Evolutionary conservation across 2,888 invertebrate species (phyloP).

Genomic region (Diplazon laetatorius): DNA sequence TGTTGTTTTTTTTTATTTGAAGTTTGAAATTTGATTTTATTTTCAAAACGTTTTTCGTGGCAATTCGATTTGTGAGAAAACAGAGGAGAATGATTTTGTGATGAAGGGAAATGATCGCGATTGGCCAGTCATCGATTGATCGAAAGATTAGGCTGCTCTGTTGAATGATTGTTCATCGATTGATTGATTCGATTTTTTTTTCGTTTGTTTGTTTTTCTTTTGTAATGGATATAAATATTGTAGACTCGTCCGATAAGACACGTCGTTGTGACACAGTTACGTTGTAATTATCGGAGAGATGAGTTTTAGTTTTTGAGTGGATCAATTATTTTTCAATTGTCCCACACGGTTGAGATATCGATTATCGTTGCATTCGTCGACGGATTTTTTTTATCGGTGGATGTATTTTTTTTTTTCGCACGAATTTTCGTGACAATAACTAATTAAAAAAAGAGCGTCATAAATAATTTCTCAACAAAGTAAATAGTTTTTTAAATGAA

Average conservation of each 20-base stretch:
- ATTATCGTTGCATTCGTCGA: not conserved
- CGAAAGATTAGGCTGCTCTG: not conserved
- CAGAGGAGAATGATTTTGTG: not conserved
- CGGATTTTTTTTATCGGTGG: not conserved
- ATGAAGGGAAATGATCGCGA: not conserved
- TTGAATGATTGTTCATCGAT: not conserved
- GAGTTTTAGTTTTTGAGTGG: not conserved
- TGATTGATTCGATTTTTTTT: conserved; percentile 11
- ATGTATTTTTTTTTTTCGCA: too few relatives aligned
- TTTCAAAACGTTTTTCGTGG: not conserved
- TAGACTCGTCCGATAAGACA: conserved; percentile 15
- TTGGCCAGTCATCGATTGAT: not conserved
- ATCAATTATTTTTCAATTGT: conserved; percentile 51
- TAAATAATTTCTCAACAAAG: too few relatives aligned
- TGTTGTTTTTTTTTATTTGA: not conserved
- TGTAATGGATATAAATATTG: not conserved
- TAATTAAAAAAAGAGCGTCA: too few relatives aligned
- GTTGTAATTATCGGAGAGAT: not conserved
- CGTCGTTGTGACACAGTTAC: not conserved
- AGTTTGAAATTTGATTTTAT: not conserved
- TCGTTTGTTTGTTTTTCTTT: too few relatives aligned
- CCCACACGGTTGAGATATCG: not conserved
- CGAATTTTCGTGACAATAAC: not conserved
- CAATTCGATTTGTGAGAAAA: not conserved
- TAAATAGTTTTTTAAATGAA: too few relatives aligned